Evolutionary conservation across 1,140 invertebrate species (phyloP), one percentile per base, ranked within the genome.

Genomic region (Gonioctena quinquepunctata): DNA sequence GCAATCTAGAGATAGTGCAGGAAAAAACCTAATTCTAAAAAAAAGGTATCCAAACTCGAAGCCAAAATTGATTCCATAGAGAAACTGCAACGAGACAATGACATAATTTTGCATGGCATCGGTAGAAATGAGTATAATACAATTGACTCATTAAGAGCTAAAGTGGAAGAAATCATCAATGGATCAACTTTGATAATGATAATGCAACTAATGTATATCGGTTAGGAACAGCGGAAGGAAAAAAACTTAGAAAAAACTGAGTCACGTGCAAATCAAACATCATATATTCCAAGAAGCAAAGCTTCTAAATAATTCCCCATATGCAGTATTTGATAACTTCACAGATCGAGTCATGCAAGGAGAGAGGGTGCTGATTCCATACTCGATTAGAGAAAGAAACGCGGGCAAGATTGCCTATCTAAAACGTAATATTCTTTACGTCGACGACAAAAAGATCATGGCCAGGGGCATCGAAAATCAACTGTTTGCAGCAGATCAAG

Each of bases 281-380:
- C 49, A 50, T 6, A 50, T 50, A 6, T 50, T 50, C 49, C 49
- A 50, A n/a, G n/a, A n/a, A 50, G 49, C 49, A 3, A 50, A n/a
- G 3, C 3, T n/a, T n/a, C 18, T 50, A n/a, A 50, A 50, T 3
- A n/a, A 50, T 5, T 6, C 49, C 4, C 49, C n/a, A 6, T 50
- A 50, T 19, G 4, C 49, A n/a, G 49, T 50, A 3, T 50, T n/a
- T n/a, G 49, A 50, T 6, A 50, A 50, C n/a, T 50, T 50, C n/a
- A 50, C 49, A 16, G 49, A n/a, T 6, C 49, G 49, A 50, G 4
- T 50, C 49, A 50, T 50, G 49, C 4, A 50, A 50, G 49, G n/a
- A 50, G n/a, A n/a, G 19, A 50, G n/a, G n/a, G 49, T n/a, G 49
- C n/a, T 50, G n/a, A 50, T 50, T 50, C 49, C 49, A n/a, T 50